Evolutionary conservation across 1,140 invertebrate species (phyloP).

Genomic region (Apis laboriosa): DNA sequence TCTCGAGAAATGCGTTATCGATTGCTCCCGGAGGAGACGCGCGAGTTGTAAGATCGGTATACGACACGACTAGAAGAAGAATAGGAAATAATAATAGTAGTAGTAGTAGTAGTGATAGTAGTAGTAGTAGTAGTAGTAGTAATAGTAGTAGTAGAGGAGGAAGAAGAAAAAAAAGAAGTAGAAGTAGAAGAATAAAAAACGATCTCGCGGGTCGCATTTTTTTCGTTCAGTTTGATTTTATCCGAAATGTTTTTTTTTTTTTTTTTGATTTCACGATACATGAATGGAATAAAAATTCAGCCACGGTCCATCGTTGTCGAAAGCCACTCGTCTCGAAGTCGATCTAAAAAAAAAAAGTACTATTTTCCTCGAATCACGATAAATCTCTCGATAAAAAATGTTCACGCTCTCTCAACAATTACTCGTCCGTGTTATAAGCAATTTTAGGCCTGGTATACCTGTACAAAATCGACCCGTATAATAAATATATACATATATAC

Average conservation of each 20-base stretch:
- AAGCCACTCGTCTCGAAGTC: conserved; percentile 26
- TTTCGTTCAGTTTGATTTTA: not conserved
- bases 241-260: not conserved
- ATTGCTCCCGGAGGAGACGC: conserved; percentile 3
- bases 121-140: not conserved
- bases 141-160: not conserved
- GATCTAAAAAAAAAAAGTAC: conserved; percentile 25
- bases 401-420: conserved; percentile 25
- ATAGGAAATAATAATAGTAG: not conserved
- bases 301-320: conserved; percentile 18
- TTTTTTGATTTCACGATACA: too few species aligned
- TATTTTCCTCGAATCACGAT: not conserved
- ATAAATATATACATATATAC: conserved; percentile 6
- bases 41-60: conserved; percentile 2
- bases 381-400: conserved; percentile 8
- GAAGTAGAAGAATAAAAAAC: not conserved
- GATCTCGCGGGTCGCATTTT: not conserved
- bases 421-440: conserved; percentile 19
- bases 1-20: conserved; percentile 16
- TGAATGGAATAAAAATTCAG: conserved; percentile 19
- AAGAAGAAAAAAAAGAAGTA: not conserved
- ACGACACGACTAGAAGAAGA: conserved; percentile 6
- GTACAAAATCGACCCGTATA: conserved; percentile 41
- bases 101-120: not conserved
- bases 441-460: conserved; percentile 40